Evolutionary conservation across 2,888 invertebrate genomes (phyloP).

Genomic region (Rhamnusium bicolor): DNA sequence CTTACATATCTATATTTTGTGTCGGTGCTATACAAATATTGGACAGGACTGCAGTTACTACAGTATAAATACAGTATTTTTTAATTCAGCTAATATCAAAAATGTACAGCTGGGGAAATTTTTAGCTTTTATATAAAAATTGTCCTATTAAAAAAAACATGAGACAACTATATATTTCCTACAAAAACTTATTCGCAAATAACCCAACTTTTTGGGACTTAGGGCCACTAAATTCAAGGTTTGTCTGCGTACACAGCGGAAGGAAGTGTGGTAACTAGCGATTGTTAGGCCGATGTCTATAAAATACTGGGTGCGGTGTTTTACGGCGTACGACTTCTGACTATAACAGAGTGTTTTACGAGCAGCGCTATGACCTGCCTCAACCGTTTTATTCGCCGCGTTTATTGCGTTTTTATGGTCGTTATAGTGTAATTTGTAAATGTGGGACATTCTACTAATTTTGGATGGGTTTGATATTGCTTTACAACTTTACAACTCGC

Average conservation of each 20-base stretch:
- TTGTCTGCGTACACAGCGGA: conserved; percentile 52
- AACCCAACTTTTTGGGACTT: conserved; percentile 16
- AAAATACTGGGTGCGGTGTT: conserved; percentile 66
- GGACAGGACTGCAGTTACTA: too few relatives aligned
- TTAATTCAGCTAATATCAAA: too few relatives aligned
- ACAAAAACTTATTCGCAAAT: not conserved
- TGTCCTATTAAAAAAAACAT: not conserved
- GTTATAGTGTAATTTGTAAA: conserved; percentile 70
- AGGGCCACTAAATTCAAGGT: conserved; percentile 57
- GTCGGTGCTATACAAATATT: too few relatives aligned
- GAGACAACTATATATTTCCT: not conserved
- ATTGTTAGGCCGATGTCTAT: conserved; percentile 66
- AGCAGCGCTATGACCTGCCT: conserved; percentile 67
- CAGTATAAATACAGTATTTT: too few relatives aligned
- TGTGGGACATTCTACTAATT: conserved; percentile 69
- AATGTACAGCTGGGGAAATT: too few relatives aligned
- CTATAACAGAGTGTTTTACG: conserved; percentile 69
- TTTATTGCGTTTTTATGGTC: conserved; percentile 70
- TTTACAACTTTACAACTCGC: conserved; percentile 65
- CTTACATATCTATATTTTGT: too few relatives aligned
- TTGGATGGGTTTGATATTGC: conserved; percentile 67
- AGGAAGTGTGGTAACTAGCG: conserved; percentile 61
- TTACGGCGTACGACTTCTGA: conserved; percentile 68
- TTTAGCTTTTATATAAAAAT: not conserved
- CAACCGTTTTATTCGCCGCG: conserved; percentile 70